Conservation (phyloP, 2,113 vertebrate species). For the Taxidea taxus region DNA sequence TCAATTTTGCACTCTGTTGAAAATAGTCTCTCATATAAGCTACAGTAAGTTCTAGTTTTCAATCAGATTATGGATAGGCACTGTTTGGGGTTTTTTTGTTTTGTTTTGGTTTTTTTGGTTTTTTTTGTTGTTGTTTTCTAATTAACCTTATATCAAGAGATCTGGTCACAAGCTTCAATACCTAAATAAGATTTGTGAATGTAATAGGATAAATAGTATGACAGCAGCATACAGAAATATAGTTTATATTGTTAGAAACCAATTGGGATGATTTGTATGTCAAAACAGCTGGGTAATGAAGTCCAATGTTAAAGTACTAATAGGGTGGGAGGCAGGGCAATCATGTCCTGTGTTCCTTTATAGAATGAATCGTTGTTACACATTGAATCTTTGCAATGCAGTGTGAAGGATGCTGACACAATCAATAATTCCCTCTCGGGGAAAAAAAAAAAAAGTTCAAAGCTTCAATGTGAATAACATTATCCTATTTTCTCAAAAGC, state of each 20-base stretch:
- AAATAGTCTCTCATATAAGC: neutral
- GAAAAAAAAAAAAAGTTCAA: slow-evolving; percentile 62
- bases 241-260: slow-evolving; percentile 57
- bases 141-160: slow-evolving; percentile 60
- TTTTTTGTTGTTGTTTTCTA: slow-evolving; percentile 51
- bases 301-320: slow-evolving; percentile 43
- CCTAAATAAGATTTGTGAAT: slow-evolving; percentile 55
- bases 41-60: neutral
- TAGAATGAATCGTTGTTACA: slow-evolving; percentile 50
- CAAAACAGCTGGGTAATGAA: slow-evolving; percentile 43
- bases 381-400: slow-evolving; percentile 52
- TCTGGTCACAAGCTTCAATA: slow-evolving; percentile 25
- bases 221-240: slow-evolving; percentile 24
- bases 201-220: slow-evolving; percentile 47
- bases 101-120: too few relatives aligned
- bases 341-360: slow-evolving; percentile 52
- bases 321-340: slow-evolving; percentile 40
- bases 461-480: slow-evolving; percentile 75
- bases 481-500: slow-evolving; percentile 71
- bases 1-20: neutral
- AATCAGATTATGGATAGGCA: neutral
- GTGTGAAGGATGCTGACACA: slow-evolving; percentile 71
- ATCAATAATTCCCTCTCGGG: slow-evolving; percentile 60
- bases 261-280: slow-evolving; percentile 29
- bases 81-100: neutral